Evolutionary conservation across 2,113 vertebrate species (phyloP).

Genomic region (Progne subis): DNA sequence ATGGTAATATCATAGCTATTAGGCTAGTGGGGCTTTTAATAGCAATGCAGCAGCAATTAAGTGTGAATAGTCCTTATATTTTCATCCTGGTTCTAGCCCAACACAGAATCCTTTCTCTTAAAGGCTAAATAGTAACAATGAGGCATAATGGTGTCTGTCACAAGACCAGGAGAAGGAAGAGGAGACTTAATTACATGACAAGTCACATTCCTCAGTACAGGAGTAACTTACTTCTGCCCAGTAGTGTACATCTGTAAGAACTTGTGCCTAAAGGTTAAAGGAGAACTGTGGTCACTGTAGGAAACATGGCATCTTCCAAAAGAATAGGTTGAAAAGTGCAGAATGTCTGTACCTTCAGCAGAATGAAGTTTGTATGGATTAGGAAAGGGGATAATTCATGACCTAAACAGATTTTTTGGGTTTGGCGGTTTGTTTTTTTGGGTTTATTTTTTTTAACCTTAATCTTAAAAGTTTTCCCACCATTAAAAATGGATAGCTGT

Average conservation of each 20-base stretch:
- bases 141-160: background rate
- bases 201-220: background rate
- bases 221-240: background rate
- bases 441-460: background rate
- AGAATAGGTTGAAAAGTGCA: background rate
- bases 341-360: background rate
- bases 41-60: background rate
- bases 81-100: background rate
- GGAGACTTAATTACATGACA: background rate
- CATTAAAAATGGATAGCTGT: background rate
- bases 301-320: background rate
- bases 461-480: background rate
- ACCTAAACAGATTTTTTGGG: background rate
- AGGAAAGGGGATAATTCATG: background rate
- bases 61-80: background rate
- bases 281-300: background rate
- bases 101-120: background rate
- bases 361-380: background rate
- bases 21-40: background rate
- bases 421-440: background rate
- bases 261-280: background rate
- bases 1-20: background rate
- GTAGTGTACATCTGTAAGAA: background rate
- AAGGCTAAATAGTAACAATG: background rate
- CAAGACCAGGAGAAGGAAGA: background rate